Conservation (phyloP, 1,140 invertebrate genomes). For the Eumaeus atala region DNA sequence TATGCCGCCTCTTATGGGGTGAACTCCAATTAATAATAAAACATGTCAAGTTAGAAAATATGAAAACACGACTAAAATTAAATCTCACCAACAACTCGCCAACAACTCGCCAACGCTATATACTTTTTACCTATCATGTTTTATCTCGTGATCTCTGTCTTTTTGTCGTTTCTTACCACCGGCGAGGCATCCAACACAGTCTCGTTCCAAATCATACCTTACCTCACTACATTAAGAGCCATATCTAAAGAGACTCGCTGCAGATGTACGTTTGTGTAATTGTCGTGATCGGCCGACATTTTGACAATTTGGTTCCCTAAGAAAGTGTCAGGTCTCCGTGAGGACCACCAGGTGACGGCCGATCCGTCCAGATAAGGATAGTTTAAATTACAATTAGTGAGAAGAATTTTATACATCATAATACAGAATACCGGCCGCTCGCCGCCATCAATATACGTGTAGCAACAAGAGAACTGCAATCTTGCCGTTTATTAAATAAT, state of each 20-base stretch:
- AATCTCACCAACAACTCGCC: constrained; percentile 17
- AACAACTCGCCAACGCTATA: too few relatives aligned
- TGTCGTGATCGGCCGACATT: constrained; percentile 58
- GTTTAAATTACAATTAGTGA: constrained; percentile 66
- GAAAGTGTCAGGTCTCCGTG: constrained; percentile 56
- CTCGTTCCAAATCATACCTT: constrained; percentile 12
- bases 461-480: too few relatives aligned
- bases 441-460: too few relatives aligned
- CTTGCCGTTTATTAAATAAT: too few relatives aligned
- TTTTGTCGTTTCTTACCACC: constrained; percentile 44
- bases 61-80: constrained; percentile 9
- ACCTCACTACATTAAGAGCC: constrained; percentile 12
- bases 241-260: constrained; percentile 3
- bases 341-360: constrained; percentile 54
- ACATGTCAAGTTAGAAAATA: constrained; percentile 8
- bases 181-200: constrained; percentile 18
- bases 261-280: constrained; percentile 29
- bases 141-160: constrained; percentile 40
- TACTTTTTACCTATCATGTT: constrained; percentile 34
- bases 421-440: not conserved
- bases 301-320: constrained; percentile 60
- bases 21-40: constrained; percentile 5
- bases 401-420: constrained; percentile 36
- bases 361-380: constrained; percentile 47
- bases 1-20: too few relatives aligned